Evolutionary conservation across 35 echinoderm and acorn worm species (phyloP), one percentile per base, ranked within the genome.

Genomic region (Heliocidaris erythrogramma): DNA sequence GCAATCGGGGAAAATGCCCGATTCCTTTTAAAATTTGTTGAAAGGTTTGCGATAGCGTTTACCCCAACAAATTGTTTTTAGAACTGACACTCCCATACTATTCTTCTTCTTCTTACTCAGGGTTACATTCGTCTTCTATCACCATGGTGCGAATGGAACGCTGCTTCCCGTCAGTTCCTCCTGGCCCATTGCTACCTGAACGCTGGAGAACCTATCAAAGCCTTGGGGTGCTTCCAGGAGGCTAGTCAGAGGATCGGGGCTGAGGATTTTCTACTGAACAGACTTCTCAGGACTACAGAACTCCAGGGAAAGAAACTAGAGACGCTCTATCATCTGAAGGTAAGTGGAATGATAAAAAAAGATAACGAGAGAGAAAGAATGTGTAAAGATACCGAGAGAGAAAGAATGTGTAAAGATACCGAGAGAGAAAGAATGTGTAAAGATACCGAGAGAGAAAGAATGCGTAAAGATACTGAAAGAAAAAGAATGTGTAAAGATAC

Each of bases 71-170:
- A 42, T 3, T 42, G 35, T 42, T 42, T 42, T 42, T 42, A 3
- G 35, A 1, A 42, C 35, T 0, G 35, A 42, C 35, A 42, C 35
- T 42, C 3, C 35, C 1, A 21, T 11, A 87, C 85, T 27, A 9
- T 13, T 94, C 11, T 59, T 10, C 9, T 49, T 92, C 48, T 89
- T 48, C 30, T 89, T 18, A 14, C 87, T 94, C 60, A 99, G 98
- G 95, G 96, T 93, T 99, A 96, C 59, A 92, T 97, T 31, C 94
- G 93, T 30, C 85, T 97, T 0, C 85, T 99, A 30, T 95, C 94
- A 49, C 93, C 88, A 11, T 99, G 98, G 98, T 99, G 98, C 30
- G 97, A 99, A 49, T 99, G 98, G 98, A 99, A 99, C 86, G 59
- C 95, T 42, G 95, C 96, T 14, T 99, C 98, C 24, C 90, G 98